Percentiles rank a stretch among this genome's conserved stretches.
Conservation (phyloP, 2,113 vertebrate species). For the Platycercus adscitus region DNA sequence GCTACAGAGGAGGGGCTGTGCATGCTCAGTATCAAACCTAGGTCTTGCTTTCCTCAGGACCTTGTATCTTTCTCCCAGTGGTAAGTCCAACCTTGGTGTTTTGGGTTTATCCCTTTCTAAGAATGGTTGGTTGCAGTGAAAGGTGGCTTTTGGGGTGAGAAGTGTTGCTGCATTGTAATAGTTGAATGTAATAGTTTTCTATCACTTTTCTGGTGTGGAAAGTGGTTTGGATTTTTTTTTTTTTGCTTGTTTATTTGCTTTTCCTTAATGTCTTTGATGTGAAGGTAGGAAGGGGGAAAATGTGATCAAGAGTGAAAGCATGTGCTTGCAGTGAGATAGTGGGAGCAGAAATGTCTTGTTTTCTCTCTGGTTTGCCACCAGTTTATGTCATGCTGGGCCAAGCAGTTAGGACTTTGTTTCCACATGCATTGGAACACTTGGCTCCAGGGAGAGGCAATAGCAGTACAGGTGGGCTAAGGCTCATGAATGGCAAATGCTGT, state of each 20-base stretch:
- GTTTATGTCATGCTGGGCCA: rapidly evolving
- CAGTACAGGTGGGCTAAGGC: background rate
- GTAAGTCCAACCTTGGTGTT: background rate
- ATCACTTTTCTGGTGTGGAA: background rate
- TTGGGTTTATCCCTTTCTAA: background rate
- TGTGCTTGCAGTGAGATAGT: background rate
- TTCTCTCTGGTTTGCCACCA: background rate
- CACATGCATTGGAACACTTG: rapidly evolving
- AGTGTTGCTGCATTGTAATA: rapidly evolving
- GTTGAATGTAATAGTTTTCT: background rate
- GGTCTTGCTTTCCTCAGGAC: background rate
- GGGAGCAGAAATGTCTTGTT: background rate
- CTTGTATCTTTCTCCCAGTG: background rate
- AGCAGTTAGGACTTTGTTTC: background rate
- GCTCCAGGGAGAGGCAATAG: background rate
- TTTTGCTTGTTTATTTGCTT: background rate
- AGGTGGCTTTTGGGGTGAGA: background rate
- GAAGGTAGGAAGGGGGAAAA: background rate
- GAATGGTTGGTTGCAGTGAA: background rate
- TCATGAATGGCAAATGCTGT: background rate
- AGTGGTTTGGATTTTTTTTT: background rate
- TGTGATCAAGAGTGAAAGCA: background rate
- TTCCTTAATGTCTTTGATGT: background rate
- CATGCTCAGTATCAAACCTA: background rate
- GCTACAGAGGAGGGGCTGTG: background rate